Evolutionary conservation across 2,113 vertebrate genomes (phyloP).

Genomic region (Puffinus mauretanicus): DNA sequence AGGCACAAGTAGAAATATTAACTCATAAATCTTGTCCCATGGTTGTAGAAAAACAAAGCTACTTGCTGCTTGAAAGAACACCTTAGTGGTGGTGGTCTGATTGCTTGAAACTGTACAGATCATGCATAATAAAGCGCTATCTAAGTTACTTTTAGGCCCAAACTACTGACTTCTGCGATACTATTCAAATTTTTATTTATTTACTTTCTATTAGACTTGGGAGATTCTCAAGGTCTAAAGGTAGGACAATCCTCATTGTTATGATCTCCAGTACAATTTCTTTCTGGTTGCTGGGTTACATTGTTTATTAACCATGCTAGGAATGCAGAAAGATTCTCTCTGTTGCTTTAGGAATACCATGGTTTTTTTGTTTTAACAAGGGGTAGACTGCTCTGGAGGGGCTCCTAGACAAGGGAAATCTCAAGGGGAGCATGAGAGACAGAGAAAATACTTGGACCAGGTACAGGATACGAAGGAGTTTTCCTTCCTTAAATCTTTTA

Average conservation of each 20-base stretch:
- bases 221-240: not conserved
- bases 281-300: not conserved
- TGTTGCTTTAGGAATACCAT: not conserved
- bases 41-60: not conserved
- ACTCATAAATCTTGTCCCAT: not conserved
- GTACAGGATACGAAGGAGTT: conserved; percentile 26
- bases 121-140: not conserved
- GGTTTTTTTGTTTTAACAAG: conserved; percentile 29
- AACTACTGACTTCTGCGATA: not conserved
- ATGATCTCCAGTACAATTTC: not conserved
- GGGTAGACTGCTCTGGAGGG: not conserved
- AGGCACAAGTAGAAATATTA: not conserved
- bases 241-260: not conserved
- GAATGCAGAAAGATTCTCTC: conserved; percentile 18
- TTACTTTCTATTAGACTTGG: not conserved
- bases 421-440: conserved; percentile 19
- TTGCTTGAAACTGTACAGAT: not conserved
- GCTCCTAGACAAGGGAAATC: conserved; percentile 4
- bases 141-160: not conserved
- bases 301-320: not conserved
- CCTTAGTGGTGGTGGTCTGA: not conserved
- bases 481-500: conserved; percentile 36
- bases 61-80: not conserved
- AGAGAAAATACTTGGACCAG: conserved; percentile 7
- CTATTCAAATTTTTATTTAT: not conserved